These are phyloP conservation scores for Andrena minutula DNA, from an alignment of 2,888 invertebrate species.

Conservation along the genomic window DNA sequence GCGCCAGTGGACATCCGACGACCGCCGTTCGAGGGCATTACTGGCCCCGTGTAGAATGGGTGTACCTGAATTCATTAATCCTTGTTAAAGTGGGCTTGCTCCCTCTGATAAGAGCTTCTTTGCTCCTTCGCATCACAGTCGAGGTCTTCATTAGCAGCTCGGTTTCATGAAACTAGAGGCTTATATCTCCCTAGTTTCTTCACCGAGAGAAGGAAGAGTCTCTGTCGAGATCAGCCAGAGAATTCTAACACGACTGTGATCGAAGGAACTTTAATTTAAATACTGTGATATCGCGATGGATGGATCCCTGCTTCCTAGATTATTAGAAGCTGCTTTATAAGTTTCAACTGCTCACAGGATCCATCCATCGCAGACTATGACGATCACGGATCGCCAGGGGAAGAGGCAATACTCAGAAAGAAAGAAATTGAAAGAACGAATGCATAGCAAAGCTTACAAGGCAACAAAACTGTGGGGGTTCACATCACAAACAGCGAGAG, in stretches of 20 bases:
- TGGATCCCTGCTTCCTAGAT: constrained; percentile 11
- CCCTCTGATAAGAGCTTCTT: not conserved
- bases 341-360: not conserved
- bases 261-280: constrained; percentile 26
- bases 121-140: constrained; percentile 30
- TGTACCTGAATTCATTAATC: constrained; percentile 87
- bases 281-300: constrained; percentile 33
- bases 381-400: constrained; percentile 45
- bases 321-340: not conserved
- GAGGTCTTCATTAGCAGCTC: not conserved
- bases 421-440: constrained; percentile 65
- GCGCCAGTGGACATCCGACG: constrained; percentile 90
- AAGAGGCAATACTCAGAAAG: constrained; percentile 42
- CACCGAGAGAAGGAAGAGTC: not conserved
- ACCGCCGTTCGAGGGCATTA: constrained; percentile 85
- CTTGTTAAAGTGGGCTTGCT: not conserved
- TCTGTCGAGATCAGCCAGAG: not conserved
- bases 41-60: constrained; percentile 91
- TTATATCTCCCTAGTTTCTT: not conserved
- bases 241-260: constrained; percentile 30
- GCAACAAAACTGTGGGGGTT: constrained; percentile 64
- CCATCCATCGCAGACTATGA: constrained; percentile 36
- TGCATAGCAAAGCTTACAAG: constrained; percentile 67
- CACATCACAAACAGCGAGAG: constrained; percentile 58
- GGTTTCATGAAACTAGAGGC: not conserved